Evolutionary conservation across 1,140 invertebrate genomes (phyloP), one percentile per base, ranked within the genome.

Genomic region (Bicyclus anynana): DNA sequence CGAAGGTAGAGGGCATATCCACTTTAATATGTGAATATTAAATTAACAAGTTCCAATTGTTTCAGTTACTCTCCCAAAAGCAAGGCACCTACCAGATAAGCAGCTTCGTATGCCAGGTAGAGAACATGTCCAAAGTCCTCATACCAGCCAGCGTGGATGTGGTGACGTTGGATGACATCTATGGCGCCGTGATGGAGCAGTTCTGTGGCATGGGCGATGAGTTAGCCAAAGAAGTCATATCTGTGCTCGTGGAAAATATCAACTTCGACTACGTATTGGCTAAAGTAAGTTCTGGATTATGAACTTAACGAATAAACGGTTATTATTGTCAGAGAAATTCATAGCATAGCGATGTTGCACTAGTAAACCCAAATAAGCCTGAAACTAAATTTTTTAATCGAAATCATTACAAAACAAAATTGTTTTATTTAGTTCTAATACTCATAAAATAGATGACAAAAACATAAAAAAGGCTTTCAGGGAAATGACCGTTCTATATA

Each of bases 261-360:
- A 90, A 92, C 37, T 90, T 86, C 44, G 84, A 83, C 13, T 80
- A 85, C 33, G 71, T 92, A 27, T 74, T 91, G 23, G 85, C 88
- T 62, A 85, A 85, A 62, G 91, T 91, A 72, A 69, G 46, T 58
- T 23, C 2, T 23, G 23, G 23, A 2, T 23, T n/a, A n/a, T n/a
- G n/a, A n/a, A n/a, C n/a, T n/a, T n/a, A n/a, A n/a, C n/a, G n/a
- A n/a, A n/a, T n/a, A n/a, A n/a, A n/a, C n/a, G n/a, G n/a, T n/a
- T n/a, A n/a, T n/a, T n/a, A n/a, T n/a, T n/a, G n/a, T n/a, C n/a
- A n/a, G n/a, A n/a, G n/a, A n/a, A n/a, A n/a, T n/a, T n/a, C n/a
- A n/a, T n/a, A n/a, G n/a, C n/a, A n/a, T n/a, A n/a, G n/a, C n/a
- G n/a, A n/a, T n/a, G n/a, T n/a, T n/a, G n/a, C n/a, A n/a, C n/a